A percentile compares a stretch with the other conserved stretches of the same genome.
phyloP scores from a whole-genome alignment of 1,140 invertebrate species.

The Saccostrea echinata region DNA sequence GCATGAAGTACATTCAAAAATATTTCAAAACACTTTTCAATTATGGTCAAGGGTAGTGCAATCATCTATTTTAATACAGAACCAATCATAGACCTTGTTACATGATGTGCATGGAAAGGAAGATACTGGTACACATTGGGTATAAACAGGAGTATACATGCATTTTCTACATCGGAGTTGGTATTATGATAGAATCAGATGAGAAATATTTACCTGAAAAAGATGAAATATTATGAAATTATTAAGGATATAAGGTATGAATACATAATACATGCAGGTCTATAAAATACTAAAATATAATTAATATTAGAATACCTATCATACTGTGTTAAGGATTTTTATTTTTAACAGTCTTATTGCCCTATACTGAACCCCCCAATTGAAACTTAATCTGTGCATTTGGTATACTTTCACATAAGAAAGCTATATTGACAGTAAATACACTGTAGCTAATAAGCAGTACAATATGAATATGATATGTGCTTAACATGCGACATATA shows the following conservation, averaged over 20 bases:
- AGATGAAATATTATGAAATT: neutral
- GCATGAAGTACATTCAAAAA: no score
- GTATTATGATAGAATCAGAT: conserved; percentile 6
- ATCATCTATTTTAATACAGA: neutral
- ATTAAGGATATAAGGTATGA: neutral
- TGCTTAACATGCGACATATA: conserved; percentile 12
- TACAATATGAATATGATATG: neutral
- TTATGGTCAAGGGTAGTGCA: neutral
- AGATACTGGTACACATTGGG: conserved; percentile 7
- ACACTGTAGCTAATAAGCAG: neutral
- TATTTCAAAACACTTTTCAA: no score
- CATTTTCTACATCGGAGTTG: neutral
- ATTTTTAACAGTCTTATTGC: no score
- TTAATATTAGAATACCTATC: neutral
- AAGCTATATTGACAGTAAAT: neutral
- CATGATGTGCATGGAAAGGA: conserved; percentile 19
- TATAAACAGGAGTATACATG: conserved; percentile 2
- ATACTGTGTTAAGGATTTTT: neutral
- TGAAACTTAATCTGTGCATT: neutral
- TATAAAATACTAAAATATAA: neutral
- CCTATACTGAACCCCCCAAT: no score
- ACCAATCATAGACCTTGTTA: conserved; percentile 16
- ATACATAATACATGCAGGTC: neutral
- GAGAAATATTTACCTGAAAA: conserved; percentile 2
- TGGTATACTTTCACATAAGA: neutral